Percentiles rank a stretch among this genome's conserved stretches.
Evolutionary conservation across 2,113 vertebrate genomes (phyloP).

Genomic region (Pomatostomus ruficeps): DNA sequence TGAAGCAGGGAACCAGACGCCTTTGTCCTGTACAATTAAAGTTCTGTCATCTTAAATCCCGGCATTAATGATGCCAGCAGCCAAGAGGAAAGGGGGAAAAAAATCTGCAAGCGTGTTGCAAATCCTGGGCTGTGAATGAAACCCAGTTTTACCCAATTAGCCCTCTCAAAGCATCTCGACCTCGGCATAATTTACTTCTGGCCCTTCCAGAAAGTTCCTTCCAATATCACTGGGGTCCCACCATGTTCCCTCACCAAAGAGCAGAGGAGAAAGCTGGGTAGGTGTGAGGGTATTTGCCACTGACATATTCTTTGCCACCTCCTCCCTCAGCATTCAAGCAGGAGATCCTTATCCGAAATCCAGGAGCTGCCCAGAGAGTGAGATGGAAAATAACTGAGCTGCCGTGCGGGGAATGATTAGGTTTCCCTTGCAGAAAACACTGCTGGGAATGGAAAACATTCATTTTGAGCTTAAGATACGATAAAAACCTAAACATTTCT

Average conservation of each 20-base stretch:
- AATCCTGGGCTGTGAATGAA: neutral
- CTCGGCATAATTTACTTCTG: neutral
- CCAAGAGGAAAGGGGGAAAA: neutral
- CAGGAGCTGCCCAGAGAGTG: neutral
- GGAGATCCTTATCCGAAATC: neutral
- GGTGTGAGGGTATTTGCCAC: neutral
- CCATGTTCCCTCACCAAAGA: neutral
- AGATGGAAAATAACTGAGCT: neutral
- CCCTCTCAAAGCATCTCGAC: neutral
- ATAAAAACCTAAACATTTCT: neutral
- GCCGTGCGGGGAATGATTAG: neutral
- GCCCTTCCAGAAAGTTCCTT: neutral
- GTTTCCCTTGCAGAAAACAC: neutral
- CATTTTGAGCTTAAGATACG: neutral
- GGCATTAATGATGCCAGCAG: neutral
- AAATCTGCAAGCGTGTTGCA: neutral
- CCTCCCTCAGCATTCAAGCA: neutral
- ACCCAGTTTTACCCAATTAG: neutral
- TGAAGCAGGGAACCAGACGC: neutral
- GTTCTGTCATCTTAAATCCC: slow-evolving; percentile 25
- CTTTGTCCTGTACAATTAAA: slow-evolving; percentile 38
- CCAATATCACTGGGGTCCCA: neutral
- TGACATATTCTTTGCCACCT: neutral
- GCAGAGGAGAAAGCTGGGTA: neutral
- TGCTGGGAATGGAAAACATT: neutral